Conservation (phyloP, 2,888 invertebrate genomes). For the Choreutis nemorana region DNA sequence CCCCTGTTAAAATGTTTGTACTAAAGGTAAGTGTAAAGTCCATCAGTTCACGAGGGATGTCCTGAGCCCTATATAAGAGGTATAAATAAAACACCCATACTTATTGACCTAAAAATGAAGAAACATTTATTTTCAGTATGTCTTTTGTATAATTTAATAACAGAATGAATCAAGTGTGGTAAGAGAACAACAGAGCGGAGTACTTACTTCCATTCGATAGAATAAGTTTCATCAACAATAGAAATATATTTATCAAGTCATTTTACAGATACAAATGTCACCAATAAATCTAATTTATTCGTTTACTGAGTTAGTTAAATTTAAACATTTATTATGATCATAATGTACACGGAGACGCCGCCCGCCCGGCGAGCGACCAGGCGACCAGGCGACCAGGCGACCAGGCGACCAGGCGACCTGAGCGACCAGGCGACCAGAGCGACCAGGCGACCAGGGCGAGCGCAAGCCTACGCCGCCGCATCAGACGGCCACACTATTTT, state of each 20-base stretch:
- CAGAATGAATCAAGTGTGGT: conserved; percentile 62
- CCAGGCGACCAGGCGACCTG: conserved; percentile 10
- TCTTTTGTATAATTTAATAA: conserved; percentile 71
- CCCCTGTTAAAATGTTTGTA: no score
- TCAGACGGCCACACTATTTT: conserved; percentile 36
- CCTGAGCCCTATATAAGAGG: no score
- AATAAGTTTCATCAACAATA: conserved; percentile 60
- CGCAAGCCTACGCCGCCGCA: conserved; percentile 15
- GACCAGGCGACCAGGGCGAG: background rate
- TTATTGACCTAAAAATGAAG: conserved; percentile 77
- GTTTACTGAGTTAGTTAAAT: conserved; percentile 55
- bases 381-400: conserved; percentile 13
- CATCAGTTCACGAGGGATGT: no score
- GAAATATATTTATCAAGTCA: conserved; percentile 61
- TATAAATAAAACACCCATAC: conserved; percentile 61
- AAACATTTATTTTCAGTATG: conserved; percentile 76
- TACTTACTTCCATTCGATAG: conserved; percentile 53
- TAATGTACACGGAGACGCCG: conserved; percentile 33
- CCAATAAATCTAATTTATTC: conserved; percentile 62
- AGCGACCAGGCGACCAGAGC: conserved; percentile 1
- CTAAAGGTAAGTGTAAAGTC: no score
- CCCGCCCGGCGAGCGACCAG: conserved; percentile 9
- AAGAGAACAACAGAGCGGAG: conserved; percentile 60
- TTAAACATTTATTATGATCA: conserved; percentile 50
- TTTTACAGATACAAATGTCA: conserved; percentile 61